Base-by-base conservation (phyloP, 2,113 vertebrate genomes). In the Mionectes macconnelli region DNA sequence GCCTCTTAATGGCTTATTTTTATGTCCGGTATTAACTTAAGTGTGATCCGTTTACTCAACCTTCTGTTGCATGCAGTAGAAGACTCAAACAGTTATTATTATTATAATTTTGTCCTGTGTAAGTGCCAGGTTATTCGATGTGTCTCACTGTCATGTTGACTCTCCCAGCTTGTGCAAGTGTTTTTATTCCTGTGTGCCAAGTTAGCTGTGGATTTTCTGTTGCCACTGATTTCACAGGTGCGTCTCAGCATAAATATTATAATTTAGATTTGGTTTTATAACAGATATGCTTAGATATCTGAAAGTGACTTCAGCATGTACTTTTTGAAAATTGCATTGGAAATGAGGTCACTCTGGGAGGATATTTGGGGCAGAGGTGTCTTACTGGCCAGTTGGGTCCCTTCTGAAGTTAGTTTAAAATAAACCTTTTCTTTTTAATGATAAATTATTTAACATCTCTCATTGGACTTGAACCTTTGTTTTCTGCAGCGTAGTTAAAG, bases 1-100 rank as follows among this genome's bases (percentile, higher is more conserved):
- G n/a, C 19, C 50, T 72, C 62, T 68, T 88, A 96, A 95, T 78
- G 52, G 35, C 31, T 85, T 92, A 53, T 90, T 96, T 96, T 96
- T 88, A 59, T 84, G 45, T 81, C 68, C 62, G 56, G 13, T 87
- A 62, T 95, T 96, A 96, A 89, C 50, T 89, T 90, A 87, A 96
- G 37, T 45, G 35, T 93, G 60, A 92, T 78, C 87, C 86, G 84
- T 91, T 95, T 97, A 90, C 53, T 74, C 33, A 67, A 28, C 75
- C 87, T 81, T 89, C 76, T 93, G 74, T 77, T 68, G 67, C 81
- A n/a, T 20, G 35, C 14, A 68, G 56, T 33, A 75, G 37, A 59
- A 21, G 53, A 90, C 74, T 90, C 25, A 68, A 95, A 85, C 30
- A 49, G n/a, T 72, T 88, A 45, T 82, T 94, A 68, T 87, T 85